These are phyloP conservation scores for Escarpia spicata DNA, from an alignment of 2,888 invertebrate genomes.

Conservation along the genomic window DNA sequence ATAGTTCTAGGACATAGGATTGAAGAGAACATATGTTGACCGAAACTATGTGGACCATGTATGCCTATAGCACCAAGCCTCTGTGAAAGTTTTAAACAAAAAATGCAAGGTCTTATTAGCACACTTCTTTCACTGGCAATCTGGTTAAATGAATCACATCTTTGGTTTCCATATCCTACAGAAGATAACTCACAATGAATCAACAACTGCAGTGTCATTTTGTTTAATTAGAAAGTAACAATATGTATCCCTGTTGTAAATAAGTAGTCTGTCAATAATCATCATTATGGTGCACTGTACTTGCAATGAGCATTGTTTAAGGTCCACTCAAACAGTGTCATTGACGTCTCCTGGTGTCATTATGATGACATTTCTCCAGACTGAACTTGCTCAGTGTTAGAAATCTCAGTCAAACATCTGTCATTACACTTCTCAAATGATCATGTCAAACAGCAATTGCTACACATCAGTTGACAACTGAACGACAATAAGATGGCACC, in stretches of 20 bases:
- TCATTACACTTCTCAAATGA: neutral
- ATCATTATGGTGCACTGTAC: neutral
- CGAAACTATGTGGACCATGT: too few relatives aligned
- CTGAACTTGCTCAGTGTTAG: neutral
- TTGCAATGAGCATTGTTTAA: neutral
- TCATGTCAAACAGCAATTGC: neutral
- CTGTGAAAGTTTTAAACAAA: too few relatives aligned
- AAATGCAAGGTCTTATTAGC: too few relatives aligned
- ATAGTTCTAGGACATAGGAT: too few relatives aligned
- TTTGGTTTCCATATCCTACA: neutral
- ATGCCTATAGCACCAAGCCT: too few relatives aligned
- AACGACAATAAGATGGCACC: too few relatives aligned
- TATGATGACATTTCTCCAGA: neutral
- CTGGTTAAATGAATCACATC: neutral
- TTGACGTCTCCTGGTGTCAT: neutral
- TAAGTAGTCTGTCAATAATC: neutral
- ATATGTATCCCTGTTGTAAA: neutral
- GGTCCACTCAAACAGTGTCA: neutral
- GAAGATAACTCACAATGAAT: neutral
- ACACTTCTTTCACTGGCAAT: neutral
- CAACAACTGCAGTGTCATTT: neutral
- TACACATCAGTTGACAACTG: neutral
- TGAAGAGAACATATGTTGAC: too few relatives aligned
- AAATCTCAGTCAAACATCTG: neutral
- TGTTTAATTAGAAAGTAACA: conserved; percentile 13